Percentiles rank a stretch among this genome's conserved stretches.
These are phyloP conservation scores for Dicerorhinus sumatrensis DNA, from an alignment of 2,113 vertebrate genomes.

Conservation along the genomic window DNA sequence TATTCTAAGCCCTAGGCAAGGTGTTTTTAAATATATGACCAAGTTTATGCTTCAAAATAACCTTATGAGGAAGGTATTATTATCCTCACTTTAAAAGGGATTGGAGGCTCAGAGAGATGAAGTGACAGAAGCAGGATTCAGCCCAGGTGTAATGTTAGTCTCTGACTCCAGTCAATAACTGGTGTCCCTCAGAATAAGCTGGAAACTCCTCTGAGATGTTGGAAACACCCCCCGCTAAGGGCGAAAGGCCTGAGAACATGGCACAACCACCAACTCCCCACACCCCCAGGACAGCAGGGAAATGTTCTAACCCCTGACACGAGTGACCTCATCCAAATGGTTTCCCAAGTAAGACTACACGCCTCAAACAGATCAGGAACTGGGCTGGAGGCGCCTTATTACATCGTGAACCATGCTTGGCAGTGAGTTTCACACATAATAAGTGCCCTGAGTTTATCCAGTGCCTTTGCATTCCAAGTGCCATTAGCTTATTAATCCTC, in stretches of 20 bases:
- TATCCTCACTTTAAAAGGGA: slow-evolving; percentile 18
- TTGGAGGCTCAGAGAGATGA: slow-evolving; percentile 26
- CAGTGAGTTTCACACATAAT: slow-evolving; percentile 54
- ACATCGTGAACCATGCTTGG: slow-evolving; percentile 47
- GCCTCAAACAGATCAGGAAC: slow-evolving; percentile 42
- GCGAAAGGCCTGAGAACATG: not conserved
- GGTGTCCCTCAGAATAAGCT: not conserved
- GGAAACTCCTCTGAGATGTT: slow-evolving; percentile 29
- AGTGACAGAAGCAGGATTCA: slow-evolving; percentile 21
- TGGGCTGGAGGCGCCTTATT: slow-evolving; percentile 41
- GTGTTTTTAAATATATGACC: slow-evolving; percentile 55
- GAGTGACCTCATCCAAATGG: slow-evolving; percentile 16
- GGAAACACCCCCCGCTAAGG: not conserved
- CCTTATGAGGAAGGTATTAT: slow-evolving; percentile 33
- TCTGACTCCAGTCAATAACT: slow-evolving; percentile 35
- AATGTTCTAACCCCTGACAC: not conserved
- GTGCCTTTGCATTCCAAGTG: slow-evolving; percentile 60
- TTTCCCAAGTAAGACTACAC: not conserved
- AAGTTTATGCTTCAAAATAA: slow-evolving; percentile 66
- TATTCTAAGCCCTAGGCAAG: not conserved
- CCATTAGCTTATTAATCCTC: slow-evolving; percentile 75
- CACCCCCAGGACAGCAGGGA: not conserved
- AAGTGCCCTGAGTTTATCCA: slow-evolving; percentile 60
- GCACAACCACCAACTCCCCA: not conserved
- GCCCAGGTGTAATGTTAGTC: not conserved